Evolutionary conservation across 1,140 invertebrate species (phyloP).

Genomic region (Drosophila sp.): DNA sequence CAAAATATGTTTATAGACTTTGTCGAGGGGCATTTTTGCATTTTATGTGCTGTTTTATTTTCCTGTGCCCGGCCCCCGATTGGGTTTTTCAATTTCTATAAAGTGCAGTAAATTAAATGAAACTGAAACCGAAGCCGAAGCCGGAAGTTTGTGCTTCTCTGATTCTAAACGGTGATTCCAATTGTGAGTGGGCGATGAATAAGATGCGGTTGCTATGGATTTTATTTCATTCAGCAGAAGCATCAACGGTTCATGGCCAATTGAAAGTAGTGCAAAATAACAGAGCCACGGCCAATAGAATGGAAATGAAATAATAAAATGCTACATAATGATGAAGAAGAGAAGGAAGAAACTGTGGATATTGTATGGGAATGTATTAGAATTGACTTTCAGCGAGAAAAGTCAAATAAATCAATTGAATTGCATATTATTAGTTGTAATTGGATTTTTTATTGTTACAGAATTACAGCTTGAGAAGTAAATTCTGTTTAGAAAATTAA

Average conservation of each 20-base stretch:
- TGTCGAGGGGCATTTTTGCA: conserved; percentile 27
- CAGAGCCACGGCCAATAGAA: conserved; percentile 8
- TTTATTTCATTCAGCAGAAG: no score
- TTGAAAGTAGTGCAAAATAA: conserved; percentile 14
- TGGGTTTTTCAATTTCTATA: conserved; percentile 20
- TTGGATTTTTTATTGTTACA: no score
- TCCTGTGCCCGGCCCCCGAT: no score
- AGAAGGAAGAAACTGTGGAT: not conserved
- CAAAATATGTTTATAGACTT: conserved; percentile 31
- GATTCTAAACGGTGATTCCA: conserved; percentile 38
- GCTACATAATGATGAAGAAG: not conserved
- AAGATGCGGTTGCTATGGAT: conserved; percentile 1
- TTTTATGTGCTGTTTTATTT: conserved; percentile 31
- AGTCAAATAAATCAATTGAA: no score
- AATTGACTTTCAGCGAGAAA: no score
- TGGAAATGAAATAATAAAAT: conserved; percentile 22
- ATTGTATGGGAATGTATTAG: not conserved
- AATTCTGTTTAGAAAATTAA: no score
- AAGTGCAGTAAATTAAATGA: conserved; percentile 43
- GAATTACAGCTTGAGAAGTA: no score
- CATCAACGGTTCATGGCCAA: conserved; percentile 17
- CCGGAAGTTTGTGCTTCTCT: conserved; percentile 33
- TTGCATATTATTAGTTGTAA: no score
- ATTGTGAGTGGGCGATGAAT: conserved; percentile 17
- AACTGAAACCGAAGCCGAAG: conserved; percentile 31